Evolutionary conservation across 1,140 invertebrate genomes (phyloP), one percentile per base, ranked within the genome.

Genomic region (Drosophila lini): DNA sequence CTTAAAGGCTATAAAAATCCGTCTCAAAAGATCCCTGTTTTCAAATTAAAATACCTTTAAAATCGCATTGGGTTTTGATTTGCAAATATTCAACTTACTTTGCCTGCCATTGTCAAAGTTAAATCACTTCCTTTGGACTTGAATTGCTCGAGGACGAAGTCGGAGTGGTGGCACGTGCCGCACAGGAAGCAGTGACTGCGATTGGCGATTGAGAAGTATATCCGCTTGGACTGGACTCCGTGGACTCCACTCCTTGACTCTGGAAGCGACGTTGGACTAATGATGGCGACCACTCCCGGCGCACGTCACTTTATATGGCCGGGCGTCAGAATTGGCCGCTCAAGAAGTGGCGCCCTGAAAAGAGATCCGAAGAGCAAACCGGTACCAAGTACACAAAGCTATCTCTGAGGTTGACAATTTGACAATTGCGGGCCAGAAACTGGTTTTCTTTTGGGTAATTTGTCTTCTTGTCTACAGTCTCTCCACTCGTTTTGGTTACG

Each of bases 401-500:
- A 89, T 83, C 69, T 68, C 58, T 19, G 74, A 50, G 19, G 79
- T 81, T 83, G 77, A 77, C 74, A 76, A 77, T 77, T 77, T 78
- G 76, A 84, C 81, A 84, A 84, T 84, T 78, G 84, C 76, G 73
- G 75, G 65, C 57, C 47, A 34, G 38, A 88, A 86, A 88, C 83
- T 68, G 77, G 83, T 88, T 88, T 55, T 85, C 19, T 88, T 36
- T 85, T 19, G 44, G 31, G n/a, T 70, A 70, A 71, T 71, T 71
- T 71, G 65, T 71, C 65, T 70, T 71, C 52, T 81, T 76, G 64
- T 58, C 22, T 31, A 32, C 47, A 15, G 42, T 63, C 8, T 47
- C 45, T 61, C 44, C 34, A 25, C 52, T n/a, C 36, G 16, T 68
- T 56, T 53, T 42, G 55, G 55, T 42, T 57, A 60, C 59, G 47